phyloP scores from a whole-genome alignment of 2,888 invertebrate species.

The Noctua comes region DNA sequence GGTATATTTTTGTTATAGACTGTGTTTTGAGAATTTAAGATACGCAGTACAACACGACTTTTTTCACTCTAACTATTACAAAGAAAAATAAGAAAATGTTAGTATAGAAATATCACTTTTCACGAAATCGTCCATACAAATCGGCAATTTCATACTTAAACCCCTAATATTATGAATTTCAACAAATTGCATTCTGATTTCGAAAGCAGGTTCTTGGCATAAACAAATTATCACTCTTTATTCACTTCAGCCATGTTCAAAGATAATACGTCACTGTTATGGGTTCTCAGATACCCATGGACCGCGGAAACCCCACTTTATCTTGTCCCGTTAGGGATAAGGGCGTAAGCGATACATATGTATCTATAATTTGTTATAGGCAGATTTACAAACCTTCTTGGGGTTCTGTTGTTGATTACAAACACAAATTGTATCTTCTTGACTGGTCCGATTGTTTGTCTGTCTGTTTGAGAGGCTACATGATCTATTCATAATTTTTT shows the following conservation, averaged over 20 bases:
- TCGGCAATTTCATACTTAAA: no score
- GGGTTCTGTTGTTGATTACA: background rate
- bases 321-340: conserved; percentile 30
- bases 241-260: background rate
- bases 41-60: no score
- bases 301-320: conserved; percentile 35
- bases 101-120: no score
- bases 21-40: no score
- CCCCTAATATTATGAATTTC: no score
- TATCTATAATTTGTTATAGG: conserved; percentile 8
- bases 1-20: no score
- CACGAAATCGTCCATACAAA: no score
- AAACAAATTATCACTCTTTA: conserved; percentile 16
- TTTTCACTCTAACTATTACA: no score
- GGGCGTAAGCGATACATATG: conserved; percentile 10
- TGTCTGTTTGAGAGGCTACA: background rate
- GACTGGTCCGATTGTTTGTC: background rate
- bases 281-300: conserved; percentile 22
- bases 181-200: no score
- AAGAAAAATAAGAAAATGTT: no score
- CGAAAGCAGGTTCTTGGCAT: background rate
- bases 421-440: background rate
- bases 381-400: background rate
- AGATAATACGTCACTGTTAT: conserved; percentile 34
- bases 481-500: background rate